Conservation (phyloP, 2,113 vertebrate genomes). For the Pipra filicauda region DNA sequence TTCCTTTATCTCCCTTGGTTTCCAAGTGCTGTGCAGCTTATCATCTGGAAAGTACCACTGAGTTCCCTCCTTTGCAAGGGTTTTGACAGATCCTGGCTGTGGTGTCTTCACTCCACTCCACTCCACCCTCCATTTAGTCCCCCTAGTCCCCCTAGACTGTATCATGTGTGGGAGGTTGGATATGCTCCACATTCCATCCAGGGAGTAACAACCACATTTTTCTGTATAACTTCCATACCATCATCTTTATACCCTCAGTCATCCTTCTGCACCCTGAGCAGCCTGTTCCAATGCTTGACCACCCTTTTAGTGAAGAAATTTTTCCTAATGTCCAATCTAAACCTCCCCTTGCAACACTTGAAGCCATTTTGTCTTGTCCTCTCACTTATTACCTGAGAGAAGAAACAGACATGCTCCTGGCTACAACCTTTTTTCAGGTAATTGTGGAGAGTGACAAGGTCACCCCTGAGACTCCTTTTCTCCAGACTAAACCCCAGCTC, state of each 20-base stretch:
- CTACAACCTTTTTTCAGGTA: rapidly evolving
- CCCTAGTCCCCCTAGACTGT: background rate
- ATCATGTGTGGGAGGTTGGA: background rate
- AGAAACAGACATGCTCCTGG: no score
- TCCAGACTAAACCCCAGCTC: rapidly evolving
- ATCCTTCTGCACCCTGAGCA: background rate
- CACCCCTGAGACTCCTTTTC: background rate
- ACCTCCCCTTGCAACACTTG: background rate
- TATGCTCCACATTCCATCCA: background rate
- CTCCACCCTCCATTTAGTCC: background rate
- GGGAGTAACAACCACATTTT: background rate
- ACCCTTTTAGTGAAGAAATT: background rate
- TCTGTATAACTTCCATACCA: background rate
- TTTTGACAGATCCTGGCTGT: background rate
- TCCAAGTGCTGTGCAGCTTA: background rate
- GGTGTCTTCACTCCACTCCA: no score
- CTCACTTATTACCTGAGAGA: background rate
- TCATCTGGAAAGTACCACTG: background rate
- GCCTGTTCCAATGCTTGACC: background rate
- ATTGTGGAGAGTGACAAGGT: background rate
- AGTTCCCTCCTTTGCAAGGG: background rate
- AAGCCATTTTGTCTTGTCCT: background rate
- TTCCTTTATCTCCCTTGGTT: background rate
- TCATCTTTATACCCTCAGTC: background rate
- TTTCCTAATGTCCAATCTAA: background rate